These are phyloP conservation scores for Macquaria ambigua DNA, from an alignment of 2,113 vertebrate genomes.

Conservation along the genomic window DNA sequence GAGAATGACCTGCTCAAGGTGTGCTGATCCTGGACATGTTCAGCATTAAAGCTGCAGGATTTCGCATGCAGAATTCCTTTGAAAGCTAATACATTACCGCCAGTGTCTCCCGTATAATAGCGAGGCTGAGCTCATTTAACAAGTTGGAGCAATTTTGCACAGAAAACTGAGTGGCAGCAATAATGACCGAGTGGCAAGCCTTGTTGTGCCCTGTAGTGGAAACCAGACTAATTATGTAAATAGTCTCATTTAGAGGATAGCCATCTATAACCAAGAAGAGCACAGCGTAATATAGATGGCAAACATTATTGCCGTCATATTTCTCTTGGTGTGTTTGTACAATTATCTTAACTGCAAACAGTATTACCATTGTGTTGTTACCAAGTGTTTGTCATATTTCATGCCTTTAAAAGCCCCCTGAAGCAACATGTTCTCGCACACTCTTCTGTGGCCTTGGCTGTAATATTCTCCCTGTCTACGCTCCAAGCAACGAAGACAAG, in stretches of 20 bases:
- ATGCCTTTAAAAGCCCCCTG: constrained; percentile 53
- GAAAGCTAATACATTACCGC: background rate
- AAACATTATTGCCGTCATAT: constrained; percentile 54
- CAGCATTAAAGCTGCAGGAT: constrained; percentile 14
- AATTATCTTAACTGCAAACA: constrained; percentile 46
- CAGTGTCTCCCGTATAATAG: background rate
- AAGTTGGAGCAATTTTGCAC: constrained; percentile 31
- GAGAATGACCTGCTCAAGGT: background rate
- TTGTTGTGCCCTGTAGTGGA: constrained; percentile 28
- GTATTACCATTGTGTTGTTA: constrained; percentile 34
- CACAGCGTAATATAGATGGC: constrained; percentile 31
- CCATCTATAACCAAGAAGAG: constrained; percentile 53
- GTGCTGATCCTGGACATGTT: background rate
- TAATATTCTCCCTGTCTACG: constrained; percentile 29
- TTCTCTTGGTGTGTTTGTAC: constrained; percentile 43
- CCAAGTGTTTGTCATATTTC: constrained; percentile 24
- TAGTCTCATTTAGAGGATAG: constrained; percentile 50
- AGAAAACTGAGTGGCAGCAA: constrained; percentile 42
- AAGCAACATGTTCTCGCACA: constrained; percentile 56
- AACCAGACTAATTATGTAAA: constrained; percentile 67
- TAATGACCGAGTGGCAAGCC: constrained; percentile 41
- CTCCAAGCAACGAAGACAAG: constrained; percentile 10
- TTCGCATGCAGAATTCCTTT: background rate
- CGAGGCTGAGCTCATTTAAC: constrained; percentile 23
- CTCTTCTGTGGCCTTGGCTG: constrained; percentile 19